Evolutionary conservation across 2,888 invertebrate genomes (phyloP), one percentile per base, ranked within the genome.

Genomic region (Oxystoma pomonae): DNA sequence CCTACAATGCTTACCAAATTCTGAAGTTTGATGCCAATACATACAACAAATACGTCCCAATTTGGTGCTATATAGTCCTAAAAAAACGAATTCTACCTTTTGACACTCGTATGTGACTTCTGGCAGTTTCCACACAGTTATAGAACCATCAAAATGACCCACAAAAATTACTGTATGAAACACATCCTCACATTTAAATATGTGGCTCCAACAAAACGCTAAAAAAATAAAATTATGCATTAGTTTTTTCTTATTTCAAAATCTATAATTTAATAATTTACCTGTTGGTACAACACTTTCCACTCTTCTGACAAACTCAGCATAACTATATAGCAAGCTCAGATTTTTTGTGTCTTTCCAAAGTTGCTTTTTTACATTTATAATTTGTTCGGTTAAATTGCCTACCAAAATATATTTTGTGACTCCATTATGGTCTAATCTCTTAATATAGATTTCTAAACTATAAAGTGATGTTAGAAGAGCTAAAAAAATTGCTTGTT

Each of bases 191-290:
- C 66, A 61, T 21, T 62, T 60, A 58, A 75, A 72, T 16, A 73
- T 58, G 63, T 77, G 74, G 59, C 75, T 73, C 79, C 79, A 80
- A 56, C 72, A 70, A 66, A 78, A 75, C 58, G 74, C 78, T 78
- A 68, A 60, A 76, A 67, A 58, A 59, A 21, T 71, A 62, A 58
- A 9, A 21, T 19, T 64, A 52, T 35, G 52, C 16, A 55, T 53
- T 51, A 22, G 7, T 49, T 50, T 35, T 58, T n/a, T n/a, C n/a
- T 5, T 56, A 35, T 57, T 57, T 18, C 51, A 62, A 16, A 52
- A 3, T 16, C 49, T 18, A 51, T 16, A 51, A 12, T 50, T 57
- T 51, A 55, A 18, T 35, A 20, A 22, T 16, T 62, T 72, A 77
- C 77, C 72, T 68, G 72, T 71, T 22, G 75, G 73, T n/a, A 70